phyloP scores from a whole-genome alignment of 1,140 invertebrate species.

The Pristionchus pacificus region DNA sequence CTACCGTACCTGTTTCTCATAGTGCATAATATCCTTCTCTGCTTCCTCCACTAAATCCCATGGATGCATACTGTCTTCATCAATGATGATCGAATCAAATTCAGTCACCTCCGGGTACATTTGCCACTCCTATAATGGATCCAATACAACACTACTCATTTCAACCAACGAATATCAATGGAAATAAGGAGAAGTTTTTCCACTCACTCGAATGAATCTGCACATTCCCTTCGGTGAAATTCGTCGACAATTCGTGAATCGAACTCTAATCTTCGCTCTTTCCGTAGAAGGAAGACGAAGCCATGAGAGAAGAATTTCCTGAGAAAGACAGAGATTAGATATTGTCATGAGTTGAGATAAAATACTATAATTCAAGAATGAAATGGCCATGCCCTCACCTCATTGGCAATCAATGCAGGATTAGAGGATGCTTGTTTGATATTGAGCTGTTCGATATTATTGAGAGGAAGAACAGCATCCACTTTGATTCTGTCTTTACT shows the following conservation, averaged over 20 bases:
- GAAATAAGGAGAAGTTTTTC: too few relatives aligned
- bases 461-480: not conserved
- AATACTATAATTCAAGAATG: too few relatives aligned
- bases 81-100: not conserved
- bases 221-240: not conserved
- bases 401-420: not conserved
- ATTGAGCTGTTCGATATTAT: not conserved
- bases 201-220: not conserved
- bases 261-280: not conserved
- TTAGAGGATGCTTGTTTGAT: not conserved
- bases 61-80: constrained; percentile 1
- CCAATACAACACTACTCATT: not conserved
- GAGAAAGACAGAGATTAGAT: too few relatives aligned
- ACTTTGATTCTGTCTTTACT: not conserved
- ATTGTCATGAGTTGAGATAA: too few relatives aligned
- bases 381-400: not conserved
- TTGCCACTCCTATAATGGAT: not conserved
- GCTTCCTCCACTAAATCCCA: not conserved
- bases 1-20: not conserved
- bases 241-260: not conserved
- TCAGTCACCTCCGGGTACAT: not conserved
- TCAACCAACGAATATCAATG: too few relatives aligned
- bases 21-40: not conserved
- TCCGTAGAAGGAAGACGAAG: not conserved
- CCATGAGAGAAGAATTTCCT: not conserved